phyloP scores from a whole-genome alignment of 2,888 invertebrate species.

The Drosophila anomelani region DNA sequence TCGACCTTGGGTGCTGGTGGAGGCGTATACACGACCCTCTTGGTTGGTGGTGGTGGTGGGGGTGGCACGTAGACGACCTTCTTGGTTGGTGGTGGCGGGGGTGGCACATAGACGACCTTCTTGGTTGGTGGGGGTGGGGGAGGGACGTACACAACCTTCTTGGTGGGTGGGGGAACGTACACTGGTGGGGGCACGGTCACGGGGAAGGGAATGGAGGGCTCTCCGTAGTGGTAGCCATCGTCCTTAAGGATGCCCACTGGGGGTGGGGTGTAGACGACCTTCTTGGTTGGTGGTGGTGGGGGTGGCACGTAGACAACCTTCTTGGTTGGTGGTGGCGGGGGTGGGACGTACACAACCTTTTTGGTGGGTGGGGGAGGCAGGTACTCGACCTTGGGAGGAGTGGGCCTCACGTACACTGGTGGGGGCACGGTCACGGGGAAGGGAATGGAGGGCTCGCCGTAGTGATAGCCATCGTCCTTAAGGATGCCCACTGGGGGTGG shows the following conservation, averaged over 20 bases:
- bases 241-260: slow-evolving; percentile 61
- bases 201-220: slow-evolving; percentile 52
- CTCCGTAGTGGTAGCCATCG: slow-evolving; percentile 67
- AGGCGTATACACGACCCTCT: slow-evolving; percentile 29
- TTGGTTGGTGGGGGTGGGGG: slow-evolving; percentile 47
- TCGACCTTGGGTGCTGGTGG: slow-evolving; percentile 47
- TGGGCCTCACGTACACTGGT: slow-evolving; percentile 25
- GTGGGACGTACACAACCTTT: slow-evolving; percentile 21
- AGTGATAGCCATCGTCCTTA: slow-evolving; percentile 71
- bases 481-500: slow-evolving; percentile 54
- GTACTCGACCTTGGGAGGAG: slow-evolving; percentile 25
- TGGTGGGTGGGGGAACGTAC: slow-evolving; percentile 37
- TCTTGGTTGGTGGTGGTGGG: slow-evolving; percentile 30
- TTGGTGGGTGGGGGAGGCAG: slow-evolving; percentile 40
- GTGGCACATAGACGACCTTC: slow-evolving; percentile 24
- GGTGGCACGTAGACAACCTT: slow-evolving; percentile 27
- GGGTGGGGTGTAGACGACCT: slow-evolving; percentile 34
- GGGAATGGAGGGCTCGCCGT: slow-evolving; percentile 46
- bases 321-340: slow-evolving; percentile 46
- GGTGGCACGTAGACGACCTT: slow-evolving; percentile 37
- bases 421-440: slow-evolving; percentile 46
- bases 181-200: slow-evolving; percentile 33
- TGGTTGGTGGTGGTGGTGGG: slow-evolving; percentile 34
- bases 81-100: slow-evolving; percentile 44
- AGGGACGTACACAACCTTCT: slow-evolving; percentile 17